Percentiles rank a stretch among this genome's conserved stretches.
Conservation (phyloP, 2,113 vertebrate species). For the Vireo altiloquus region DNA sequence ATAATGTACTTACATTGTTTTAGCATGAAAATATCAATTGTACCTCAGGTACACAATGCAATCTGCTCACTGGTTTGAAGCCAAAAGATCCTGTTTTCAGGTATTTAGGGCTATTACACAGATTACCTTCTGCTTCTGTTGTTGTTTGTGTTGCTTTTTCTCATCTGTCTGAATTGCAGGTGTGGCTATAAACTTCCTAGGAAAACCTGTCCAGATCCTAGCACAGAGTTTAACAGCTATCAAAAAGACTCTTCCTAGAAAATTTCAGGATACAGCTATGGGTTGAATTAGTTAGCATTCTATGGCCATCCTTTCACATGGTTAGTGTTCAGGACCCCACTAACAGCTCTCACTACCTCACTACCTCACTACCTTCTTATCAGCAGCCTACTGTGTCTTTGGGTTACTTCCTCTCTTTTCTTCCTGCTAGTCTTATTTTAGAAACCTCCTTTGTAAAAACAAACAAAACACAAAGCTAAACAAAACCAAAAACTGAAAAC, state of each 20-base stretch:
- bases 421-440: neutral
- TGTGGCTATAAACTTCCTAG: neutral
- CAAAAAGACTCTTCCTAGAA: neutral
- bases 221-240: neutral
- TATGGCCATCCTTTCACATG: neutral
- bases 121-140: conserved; percentile 47
- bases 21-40: neutral
- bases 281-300: neutral
- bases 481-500: neutral
- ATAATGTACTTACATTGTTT: conserved; percentile 21
- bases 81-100: conserved; percentile 31
- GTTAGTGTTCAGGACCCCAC: neutral
- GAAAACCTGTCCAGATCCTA: neutral
- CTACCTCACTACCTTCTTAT: neutral
- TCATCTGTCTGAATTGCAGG: conserved; percentile 28
- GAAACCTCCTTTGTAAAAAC: neutral
- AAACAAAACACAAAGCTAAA: neutral
- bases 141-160: neutral
- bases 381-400: neutral
- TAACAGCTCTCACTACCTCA: neutral
- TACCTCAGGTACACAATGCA: conserved; percentile 14
- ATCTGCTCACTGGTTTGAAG: conserved; percentile 36
- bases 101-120: neutral
- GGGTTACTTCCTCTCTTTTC: neutral
- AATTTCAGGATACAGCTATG: neutral